Conservation (phyloP, 2,888 invertebrate genomes). For the Pristionchus mayeri region DNA sequence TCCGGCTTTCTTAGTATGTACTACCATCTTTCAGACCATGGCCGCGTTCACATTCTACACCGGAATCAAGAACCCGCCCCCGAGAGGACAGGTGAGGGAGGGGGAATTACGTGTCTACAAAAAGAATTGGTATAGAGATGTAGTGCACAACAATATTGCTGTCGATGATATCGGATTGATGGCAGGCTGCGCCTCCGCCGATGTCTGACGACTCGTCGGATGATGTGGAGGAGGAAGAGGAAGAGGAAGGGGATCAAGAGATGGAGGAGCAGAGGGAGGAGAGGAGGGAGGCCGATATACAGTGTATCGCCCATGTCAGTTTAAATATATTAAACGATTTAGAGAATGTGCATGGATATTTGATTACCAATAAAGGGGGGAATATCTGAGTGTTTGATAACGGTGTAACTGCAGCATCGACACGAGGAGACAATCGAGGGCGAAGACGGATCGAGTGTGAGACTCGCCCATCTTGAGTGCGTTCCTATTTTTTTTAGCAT, state of each 20-base stretch:
- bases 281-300: conserved; percentile 25
- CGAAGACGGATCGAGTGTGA: conserved; percentile 55
- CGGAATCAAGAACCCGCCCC: conserved; percentile 38
- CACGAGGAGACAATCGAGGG: conserved; percentile 50
- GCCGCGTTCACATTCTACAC: conserved; percentile 47
- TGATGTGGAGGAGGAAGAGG: conserved; percentile 34
- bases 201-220: neutral
- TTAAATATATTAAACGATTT: no score
- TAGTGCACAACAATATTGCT: no score
- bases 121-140: no score
- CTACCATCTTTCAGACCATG: neutral
- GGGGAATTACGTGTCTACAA: no score
- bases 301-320: conserved; percentile 35
- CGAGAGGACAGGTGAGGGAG: conserved; percentile 38
- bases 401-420: no score
- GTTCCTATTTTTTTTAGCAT: conserved; percentile 7
- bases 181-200: neutral
- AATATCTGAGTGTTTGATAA: no score
- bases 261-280: neutral
- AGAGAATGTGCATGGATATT: no score
- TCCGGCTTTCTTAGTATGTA: no score
- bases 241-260: neutral
- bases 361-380: no score
- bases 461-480: conserved; percentile 34
- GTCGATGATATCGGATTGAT: neutral